These are phyloP conservation scores for Hedya salicella DNA, from an alignment of 2,888 invertebrate genomes.

Conservation along the genomic window DNA sequence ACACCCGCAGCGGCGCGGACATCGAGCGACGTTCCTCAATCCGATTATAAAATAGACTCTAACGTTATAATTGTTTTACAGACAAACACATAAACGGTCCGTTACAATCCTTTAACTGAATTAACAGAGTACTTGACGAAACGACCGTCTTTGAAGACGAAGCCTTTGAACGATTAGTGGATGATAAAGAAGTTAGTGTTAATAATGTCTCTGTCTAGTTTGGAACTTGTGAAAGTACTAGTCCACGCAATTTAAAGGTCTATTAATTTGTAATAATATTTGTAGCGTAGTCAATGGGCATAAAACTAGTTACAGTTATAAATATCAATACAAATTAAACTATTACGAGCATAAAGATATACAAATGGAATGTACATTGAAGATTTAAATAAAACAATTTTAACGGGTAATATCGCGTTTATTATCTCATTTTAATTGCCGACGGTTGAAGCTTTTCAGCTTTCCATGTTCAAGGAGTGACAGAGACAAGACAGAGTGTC, in stretches of 20 bases:
- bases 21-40: conserved; percentile 51
- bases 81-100: conserved; percentile 32
- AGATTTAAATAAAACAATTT: too few species aligned
- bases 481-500: too few species aligned
- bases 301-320: too few species aligned
- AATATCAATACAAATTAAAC: too few species aligned
- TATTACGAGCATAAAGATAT: too few species aligned
- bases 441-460: too few species aligned
- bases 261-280: not conserved
- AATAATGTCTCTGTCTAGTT: not conserved
- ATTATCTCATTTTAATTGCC: too few species aligned
- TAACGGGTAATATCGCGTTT: too few species aligned
- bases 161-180: not conserved
- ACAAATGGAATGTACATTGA: too few species aligned
- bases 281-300: not conserved
- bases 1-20: conserved; percentile 46
- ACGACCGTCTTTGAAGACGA: conserved; percentile 4
- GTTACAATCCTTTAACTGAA: conserved; percentile 16
- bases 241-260: not conserved
- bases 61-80: conserved; percentile 49
- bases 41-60: conserved; percentile 53
- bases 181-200: not conserved
- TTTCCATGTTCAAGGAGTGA: too few species aligned
- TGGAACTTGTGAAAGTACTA: not conserved
- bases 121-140: conserved; percentile 11